phyloP scores from a whole-genome alignment of 2,888 invertebrate species.

The Monochamus alternatus region DNA sequence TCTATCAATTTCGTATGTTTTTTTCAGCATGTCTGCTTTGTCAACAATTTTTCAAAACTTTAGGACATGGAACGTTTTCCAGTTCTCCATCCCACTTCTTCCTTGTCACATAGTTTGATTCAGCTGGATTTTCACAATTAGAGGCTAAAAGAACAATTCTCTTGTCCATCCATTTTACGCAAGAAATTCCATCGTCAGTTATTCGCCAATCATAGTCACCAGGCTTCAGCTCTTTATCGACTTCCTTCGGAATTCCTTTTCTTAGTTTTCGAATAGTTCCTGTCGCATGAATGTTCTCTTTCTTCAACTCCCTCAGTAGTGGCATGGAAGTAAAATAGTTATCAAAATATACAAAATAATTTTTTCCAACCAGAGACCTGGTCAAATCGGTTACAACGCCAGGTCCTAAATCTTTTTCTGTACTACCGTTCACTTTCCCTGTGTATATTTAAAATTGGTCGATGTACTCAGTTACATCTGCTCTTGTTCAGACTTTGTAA shows the following conservation, averaged over 20 bases:
- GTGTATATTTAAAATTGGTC: slow-evolving; percentile 4
- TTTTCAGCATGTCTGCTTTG: slow-evolving; percentile 58
- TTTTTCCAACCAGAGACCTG: background rate
- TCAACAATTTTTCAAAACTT: slow-evolving; percentile 55
- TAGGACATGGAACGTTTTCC: slow-evolving; percentile 52
- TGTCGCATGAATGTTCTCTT: background rate
- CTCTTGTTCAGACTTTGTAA: background rate
- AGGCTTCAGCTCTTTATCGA: slow-evolving; percentile 1
- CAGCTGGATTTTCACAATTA: slow-evolving; percentile 28
- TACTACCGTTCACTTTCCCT: background rate
- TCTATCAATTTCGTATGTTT: slow-evolving; percentile 55
- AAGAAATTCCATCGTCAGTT: background rate
- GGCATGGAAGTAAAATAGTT: slow-evolving; percentile 1
- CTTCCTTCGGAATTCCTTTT: background rate
- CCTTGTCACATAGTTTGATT: slow-evolving; percentile 41
- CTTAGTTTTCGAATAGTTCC: slow-evolving; percentile 5
- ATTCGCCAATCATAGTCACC: background rate
- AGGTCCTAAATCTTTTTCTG: background rate
- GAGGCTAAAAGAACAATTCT: background rate
- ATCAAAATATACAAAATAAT: background rate
- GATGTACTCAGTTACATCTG: background rate
- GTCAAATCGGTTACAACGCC: slow-evolving; percentile 1
- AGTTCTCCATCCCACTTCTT: slow-evolving; percentile 58
- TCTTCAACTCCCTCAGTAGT: background rate
- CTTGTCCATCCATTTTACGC: slow-evolving; percentile 14